phyloP scores from a whole-genome alignment of 2,888 invertebrate species.

The Ctenicera cuprea region DNA sequence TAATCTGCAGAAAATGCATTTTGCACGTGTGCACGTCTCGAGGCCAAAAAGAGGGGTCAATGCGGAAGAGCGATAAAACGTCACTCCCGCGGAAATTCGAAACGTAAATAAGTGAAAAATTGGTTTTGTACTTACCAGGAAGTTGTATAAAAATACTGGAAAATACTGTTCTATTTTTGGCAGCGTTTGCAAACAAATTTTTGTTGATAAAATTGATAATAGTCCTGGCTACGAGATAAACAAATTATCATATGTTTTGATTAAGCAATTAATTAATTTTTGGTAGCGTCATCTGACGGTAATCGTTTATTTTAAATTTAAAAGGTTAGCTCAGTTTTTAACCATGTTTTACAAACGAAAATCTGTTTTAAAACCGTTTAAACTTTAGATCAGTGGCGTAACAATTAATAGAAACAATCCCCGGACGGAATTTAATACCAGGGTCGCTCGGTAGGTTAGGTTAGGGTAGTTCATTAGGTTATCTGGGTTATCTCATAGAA shows the following conservation, averaged over 20 bases:
- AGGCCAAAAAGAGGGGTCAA: slow-evolving; percentile 40
- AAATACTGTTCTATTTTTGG: slow-evolving; percentile 27
- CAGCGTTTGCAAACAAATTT: slow-evolving; percentile 28
- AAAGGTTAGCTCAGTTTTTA: too few species aligned
- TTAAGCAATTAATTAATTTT: slow-evolving; percentile 16
- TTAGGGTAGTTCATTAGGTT: too few species aligned
- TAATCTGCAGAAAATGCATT: slow-evolving; percentile 61
- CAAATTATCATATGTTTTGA: slow-evolving; percentile 53
- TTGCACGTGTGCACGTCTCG: slow-evolving; percentile 46
- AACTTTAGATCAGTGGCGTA: too few species aligned
- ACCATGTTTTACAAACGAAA: too few species aligned
- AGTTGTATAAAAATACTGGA: neutral
- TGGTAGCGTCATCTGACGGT: neutral
- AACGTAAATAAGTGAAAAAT: neutral
- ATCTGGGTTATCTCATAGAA: too few species aligned
- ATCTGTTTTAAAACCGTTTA: too few species aligned
- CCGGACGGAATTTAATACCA: too few species aligned
- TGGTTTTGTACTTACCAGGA: slow-evolving; percentile 32
- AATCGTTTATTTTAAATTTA: neutral
- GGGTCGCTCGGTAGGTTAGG: too few species aligned
- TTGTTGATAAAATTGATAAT: slow-evolving; percentile 49
- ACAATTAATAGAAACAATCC: too few species aligned
- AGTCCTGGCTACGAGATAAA: slow-evolving; percentile 56
- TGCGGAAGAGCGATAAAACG: slow-evolving; percentile 17
- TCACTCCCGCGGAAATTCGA: slow-evolving; percentile 40